Percentiles rank a stretch among this genome's conserved stretches.
Evolutionary conservation across 2,797 vertebrate species (phyloP).

Genomic region (Peromyscus eremicus): DNA sequence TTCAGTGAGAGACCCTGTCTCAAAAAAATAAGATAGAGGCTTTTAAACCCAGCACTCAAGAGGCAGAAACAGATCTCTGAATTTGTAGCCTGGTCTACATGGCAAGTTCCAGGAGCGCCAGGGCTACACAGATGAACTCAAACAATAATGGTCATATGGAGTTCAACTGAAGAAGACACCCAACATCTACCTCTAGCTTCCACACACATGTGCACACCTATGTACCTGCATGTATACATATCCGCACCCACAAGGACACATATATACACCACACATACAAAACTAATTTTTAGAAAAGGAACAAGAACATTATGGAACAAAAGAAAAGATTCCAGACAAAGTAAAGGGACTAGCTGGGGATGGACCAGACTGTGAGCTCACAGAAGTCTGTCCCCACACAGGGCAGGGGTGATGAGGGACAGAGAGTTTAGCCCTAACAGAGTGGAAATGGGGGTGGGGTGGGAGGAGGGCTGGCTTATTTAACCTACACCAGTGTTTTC

Average conservation of each 20-base stretch:
- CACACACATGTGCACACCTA: not conserved
- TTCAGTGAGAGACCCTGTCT: not conserved
- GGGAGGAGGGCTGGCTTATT: not conserved
- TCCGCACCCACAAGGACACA: not conserved
- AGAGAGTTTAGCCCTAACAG: not conserved
- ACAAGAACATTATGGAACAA: not conserved
- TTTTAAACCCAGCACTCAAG: not conserved
- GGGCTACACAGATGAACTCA: not conserved
- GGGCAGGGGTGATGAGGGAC: not conserved
- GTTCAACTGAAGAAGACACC: not conserved
- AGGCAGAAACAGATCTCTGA: not conserved
- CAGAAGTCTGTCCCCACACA: not conserved
- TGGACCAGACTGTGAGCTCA: not conserved
- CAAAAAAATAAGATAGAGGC: not conserved
- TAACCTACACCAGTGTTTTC: not conserved
- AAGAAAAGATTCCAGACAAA: not conserved
- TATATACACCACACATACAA: not conserved
- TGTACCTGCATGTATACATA: not conserved
- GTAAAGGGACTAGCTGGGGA: not conserved
- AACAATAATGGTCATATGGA: not conserved
- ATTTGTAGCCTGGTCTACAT: not conserved
- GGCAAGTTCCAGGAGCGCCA: not conserved
- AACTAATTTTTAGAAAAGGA: not conserved
- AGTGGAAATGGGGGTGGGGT: not conserved
- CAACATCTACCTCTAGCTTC: not conserved